Percentiles rank a stretch among this genome's conserved stretches.
Evolutionary conservation across 2,888 invertebrate genomes (phyloP).

Genomic region (Trissoscelio sp.): DNA sequence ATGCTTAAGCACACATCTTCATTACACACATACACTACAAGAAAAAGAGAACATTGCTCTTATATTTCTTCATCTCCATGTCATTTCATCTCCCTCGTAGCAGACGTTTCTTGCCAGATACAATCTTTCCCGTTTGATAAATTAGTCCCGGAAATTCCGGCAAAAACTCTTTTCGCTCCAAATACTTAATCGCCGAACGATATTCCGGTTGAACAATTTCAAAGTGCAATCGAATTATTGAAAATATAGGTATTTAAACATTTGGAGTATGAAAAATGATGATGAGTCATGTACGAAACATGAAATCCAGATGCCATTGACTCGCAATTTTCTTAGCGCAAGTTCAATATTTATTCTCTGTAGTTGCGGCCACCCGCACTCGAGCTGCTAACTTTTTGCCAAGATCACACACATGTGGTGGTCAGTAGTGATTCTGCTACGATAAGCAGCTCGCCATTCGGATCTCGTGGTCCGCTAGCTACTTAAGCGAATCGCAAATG

Average conservation of each 20-base stretch:
- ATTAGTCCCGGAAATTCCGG: slow-evolving; percentile 82
- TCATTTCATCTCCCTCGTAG: slow-evolving; percentile 61
- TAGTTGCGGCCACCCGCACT: slow-evolving; percentile 67
- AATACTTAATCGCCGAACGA: slow-evolving; percentile 79
- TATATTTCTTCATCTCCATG: slow-evolving; percentile 55
- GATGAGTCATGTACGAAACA: not conserved
- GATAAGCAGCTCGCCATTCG: slow-evolving; percentile 78
- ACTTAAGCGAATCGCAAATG: slow-evolving; percentile 81
- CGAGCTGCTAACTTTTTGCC: slow-evolving; percentile 76
- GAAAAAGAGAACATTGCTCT: slow-evolving; percentile 53
- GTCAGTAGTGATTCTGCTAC: slow-evolving; percentile 79
- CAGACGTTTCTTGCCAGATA: slow-evolving; percentile 79
- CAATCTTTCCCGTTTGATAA: slow-evolving; percentile 82
- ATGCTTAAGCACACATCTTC: slow-evolving; percentile 33
- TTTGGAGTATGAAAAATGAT: no score
- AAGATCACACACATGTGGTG: slow-evolving; percentile 79
- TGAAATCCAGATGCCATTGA: slow-evolving; percentile 9
- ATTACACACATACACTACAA: slow-evolving; percentile 35
- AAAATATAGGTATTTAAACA: no score
- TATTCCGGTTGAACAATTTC: slow-evolving; percentile 3
- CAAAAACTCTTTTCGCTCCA: slow-evolving; percentile 79
- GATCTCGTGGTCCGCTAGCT: slow-evolving; percentile 75
- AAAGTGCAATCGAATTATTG: no score
- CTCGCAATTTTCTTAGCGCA: slow-evolving; percentile 55
- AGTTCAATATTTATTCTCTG: slow-evolving; percentile 67